Base-by-base conservation (phyloP, 2,888 invertebrate genomes). In the Euplagia quadripunctaria region DNA sequence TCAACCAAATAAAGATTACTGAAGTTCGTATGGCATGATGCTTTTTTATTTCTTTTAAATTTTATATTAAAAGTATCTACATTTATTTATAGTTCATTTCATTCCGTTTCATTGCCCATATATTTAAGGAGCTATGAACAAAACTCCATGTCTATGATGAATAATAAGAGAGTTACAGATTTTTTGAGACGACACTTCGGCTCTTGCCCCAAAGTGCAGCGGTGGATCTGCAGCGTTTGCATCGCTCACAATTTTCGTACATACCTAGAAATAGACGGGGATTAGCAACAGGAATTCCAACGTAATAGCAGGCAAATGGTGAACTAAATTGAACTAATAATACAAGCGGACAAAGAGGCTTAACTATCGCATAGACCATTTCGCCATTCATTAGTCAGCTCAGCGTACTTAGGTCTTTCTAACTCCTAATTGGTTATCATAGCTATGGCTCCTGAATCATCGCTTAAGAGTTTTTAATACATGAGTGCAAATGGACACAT, bases 291-390 rank as follows among this genome's bases (percentile, higher is more conserved):
- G 79, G 74, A 81, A 83, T 84, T 78, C 75, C 77, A 73, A 76
- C 72, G 72, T 78, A 85, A 81, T 86, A 82, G 80, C 85, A 78
- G 77, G 75, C 74, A 84, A 85, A 86, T 82, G 80, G 1, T 31
- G 31, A 31, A 31, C 31, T 31, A 31, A 1, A 31, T 79, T 79
- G 64, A 78, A 71, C 81, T 81, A 79, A 85, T 84, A 77, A 83
- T 83, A 82, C 83, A 82, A 81, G 71, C 73, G 65, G 67, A 49
- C 70, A 79, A 76, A 76, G 75, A 64, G 72, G 69, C 80, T 86
- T 82, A 77, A 82, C 84, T 85, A 84, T 74, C 72, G 71, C 73
- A 58, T 63, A 65, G 61, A 74, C 58, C 66, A 64, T 72, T 76
- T 67, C 61, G 14, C 64, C 43, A 31, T 31, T 31, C 31, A 31